A percentile compares a stretch with the other conserved stretches of the same genome.
phyloP scores from a whole-genome alignment of 35 echinoderm and acorn worm genomes.

The Amphiura filiformis region DNA sequence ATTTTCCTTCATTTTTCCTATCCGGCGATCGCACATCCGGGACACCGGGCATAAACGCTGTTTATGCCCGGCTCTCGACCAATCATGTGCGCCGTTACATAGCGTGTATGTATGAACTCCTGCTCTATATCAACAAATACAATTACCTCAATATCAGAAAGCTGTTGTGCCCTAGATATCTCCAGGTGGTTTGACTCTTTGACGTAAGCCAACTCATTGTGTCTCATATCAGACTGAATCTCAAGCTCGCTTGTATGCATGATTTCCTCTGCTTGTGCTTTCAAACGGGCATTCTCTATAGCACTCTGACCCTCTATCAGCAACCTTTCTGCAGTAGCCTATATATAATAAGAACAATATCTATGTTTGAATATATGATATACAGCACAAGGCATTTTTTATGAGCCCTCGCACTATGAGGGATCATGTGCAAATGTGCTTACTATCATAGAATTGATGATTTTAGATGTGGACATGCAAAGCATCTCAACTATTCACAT shows the following conservation, averaged over 20 bases:
- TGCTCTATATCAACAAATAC: no score
- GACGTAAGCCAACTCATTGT: conserved; percentile 52
- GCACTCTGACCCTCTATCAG: conserved; percentile 85
- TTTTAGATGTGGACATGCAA: no score
- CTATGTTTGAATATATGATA: neutral
- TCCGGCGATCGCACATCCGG: no score
- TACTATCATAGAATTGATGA: no score
- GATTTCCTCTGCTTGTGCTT: conserved; percentile 93
- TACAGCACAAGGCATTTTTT: neutral
- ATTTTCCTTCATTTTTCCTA: no score
- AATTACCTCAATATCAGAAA: conserved; percentile 79
- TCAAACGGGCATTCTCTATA: conserved; percentile 76
- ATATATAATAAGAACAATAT: neutral
- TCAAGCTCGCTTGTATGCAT: conserved; percentile 42
- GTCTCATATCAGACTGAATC: conserved; percentile 31
- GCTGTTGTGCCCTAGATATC: conserved; percentile 53
- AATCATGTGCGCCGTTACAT: no score
- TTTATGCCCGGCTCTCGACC: no score
- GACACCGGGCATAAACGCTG: no score
- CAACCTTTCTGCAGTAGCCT: conserved; percentile 86
- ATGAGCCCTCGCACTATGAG: neutral
- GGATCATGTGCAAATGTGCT: no score
- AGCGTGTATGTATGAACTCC: no score
- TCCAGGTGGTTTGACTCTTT: conserved; percentile 56
- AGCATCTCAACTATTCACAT: no score